phyloP scores from a whole-genome alignment of 2,888 invertebrate genomes.

The Lysandra bellargus region DNA sequence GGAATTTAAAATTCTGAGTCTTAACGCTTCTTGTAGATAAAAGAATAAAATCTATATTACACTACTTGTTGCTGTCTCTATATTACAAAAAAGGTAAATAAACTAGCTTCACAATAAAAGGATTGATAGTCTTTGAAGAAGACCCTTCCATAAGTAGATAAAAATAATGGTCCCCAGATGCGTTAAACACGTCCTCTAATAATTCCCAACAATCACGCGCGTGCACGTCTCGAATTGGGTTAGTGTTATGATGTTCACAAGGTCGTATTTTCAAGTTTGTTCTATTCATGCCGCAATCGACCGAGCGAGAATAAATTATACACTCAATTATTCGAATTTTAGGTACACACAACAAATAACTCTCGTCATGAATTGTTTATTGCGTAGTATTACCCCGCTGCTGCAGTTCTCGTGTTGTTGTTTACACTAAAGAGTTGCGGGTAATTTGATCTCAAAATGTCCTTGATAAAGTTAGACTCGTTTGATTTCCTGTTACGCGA shows the following conservation, averaged over 20 bases:
- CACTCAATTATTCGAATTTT: background rate
- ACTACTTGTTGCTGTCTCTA: background rate
- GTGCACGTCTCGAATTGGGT: conserved; percentile 70
- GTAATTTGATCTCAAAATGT: conserved; percentile 47
- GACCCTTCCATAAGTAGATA: conserved; percentile 31
- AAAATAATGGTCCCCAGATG: conserved; percentile 53
- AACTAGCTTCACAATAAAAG: background rate
- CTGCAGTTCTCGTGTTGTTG: background rate
- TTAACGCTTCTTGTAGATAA: too few relatives aligned
- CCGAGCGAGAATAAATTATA: background rate
- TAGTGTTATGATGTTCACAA: conserved; percentile 65
- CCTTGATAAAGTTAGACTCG: conserved; percentile 73
- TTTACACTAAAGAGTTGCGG: background rate
- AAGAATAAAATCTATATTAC: background rate
- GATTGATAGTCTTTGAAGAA: background rate
- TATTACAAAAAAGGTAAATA: background rate
- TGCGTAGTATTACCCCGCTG: background rate
- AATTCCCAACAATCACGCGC: conserved; percentile 65
- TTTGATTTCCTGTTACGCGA: conserved; percentile 71
- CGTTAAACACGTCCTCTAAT: conserved; percentile 53
- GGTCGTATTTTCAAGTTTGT: conserved; percentile 53
- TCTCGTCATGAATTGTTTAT: background rate
- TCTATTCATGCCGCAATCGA: conserved; percentile 25
- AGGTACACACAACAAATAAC: background rate
- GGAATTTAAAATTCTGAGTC: background rate